Evolutionary conservation across 2,113 vertebrate species (phyloP), one percentile per base, ranked within the genome.

Genomic region (Crocuta crocuta): DNA sequence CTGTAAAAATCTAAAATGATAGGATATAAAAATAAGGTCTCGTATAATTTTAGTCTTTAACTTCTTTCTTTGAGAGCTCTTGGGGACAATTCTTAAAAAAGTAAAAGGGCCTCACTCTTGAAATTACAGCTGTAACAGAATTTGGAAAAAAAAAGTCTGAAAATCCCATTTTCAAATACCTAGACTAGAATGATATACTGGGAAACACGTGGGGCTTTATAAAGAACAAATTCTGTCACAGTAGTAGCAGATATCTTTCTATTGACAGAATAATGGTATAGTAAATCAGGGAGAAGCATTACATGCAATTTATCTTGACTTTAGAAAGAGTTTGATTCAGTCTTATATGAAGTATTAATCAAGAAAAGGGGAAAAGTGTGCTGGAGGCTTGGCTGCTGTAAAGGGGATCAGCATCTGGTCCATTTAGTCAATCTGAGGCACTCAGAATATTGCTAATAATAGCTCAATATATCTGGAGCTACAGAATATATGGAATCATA

Each of bases 271-370:
- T 84, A 97, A 98, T 96, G 87, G 91, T 74, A 35, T 43, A 95
- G 84, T 87, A 97, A 97, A 92, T 95, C 98, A 97, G 43, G 31
- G 12, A 95, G n/a, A 90, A 96, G 78, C 74, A 97, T 94, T 95
- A 95, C 82, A 84, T 89, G 86, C 26, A 82, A 96, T 97, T 98
- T 94, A 92, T 97, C 74, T 92, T 97, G 94, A 96, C 93, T 95
- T 96, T 83, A 96, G 90, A 86, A 95, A 74, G 86, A 95, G 23
- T 94, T 96, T 97, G 80, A 92, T 65, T 94, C 74, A 78, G 68
- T 93, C 53, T 89, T 92, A 4, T 79, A 86, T 78, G 55, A 96
- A 80, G 95, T 83, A 96, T 97, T 96, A 97, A 97, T 96, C 92
- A 96, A 95, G 83, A 95, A 97, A 89, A 48, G 79, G 31, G 45